Base-by-base conservation (phyloP, 2,888 invertebrate species). In the Ichneumon xanthorius region DNA sequence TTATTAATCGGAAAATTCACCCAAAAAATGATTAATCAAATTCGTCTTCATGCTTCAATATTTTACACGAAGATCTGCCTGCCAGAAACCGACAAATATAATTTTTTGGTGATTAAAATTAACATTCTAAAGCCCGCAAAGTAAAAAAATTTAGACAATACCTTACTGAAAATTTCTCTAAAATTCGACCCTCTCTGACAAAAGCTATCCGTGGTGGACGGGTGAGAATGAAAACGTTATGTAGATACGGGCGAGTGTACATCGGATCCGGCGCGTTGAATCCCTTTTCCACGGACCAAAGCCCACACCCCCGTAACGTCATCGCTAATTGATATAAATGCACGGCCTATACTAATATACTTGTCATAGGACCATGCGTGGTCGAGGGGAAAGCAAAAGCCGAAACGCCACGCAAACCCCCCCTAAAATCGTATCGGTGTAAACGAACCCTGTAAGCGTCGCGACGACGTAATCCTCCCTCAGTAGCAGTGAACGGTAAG, bases 241-340 rank as follows among this genome's bases (percentile, higher is more conserved):
- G 45, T 9, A 61, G 45, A 67, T 33, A 65, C 0, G 37, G 55
- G 37, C 26, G 72, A 37, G 30, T n/a, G 11, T 30, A n/a, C 11
- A 67, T 72, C 37, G 71, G 26, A 76, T 48, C 55, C 63, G 48
- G 61, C 76, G 61, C 53, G 50, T 76, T 67, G 50, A 76, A 82
- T 80, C 79, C 71, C 75, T 26, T 75, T 63, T 65, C 37, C 75
- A 67, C 55, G 80, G 75, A 85, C 61, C 26, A 58, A 78, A 77
- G 67, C 72, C 48, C 76, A 67, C 91, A 90, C 91, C 92, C 93
- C 92, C 91, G 89, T 91, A 92, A 92, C 91, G 93, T 94, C 93
- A 92, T 77, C 85, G 90, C 93, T 94, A 94, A 94, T 94, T 94
- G 93, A 93, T 93, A 94, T 94, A 93, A 94, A 94, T 93, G 93